Percentiles rank a stretch among this genome's conserved stretches.
Evolutionary conservation across 2,888 invertebrate genomes (phyloP).

Genomic region (Drosophila subquinaria): DNA sequence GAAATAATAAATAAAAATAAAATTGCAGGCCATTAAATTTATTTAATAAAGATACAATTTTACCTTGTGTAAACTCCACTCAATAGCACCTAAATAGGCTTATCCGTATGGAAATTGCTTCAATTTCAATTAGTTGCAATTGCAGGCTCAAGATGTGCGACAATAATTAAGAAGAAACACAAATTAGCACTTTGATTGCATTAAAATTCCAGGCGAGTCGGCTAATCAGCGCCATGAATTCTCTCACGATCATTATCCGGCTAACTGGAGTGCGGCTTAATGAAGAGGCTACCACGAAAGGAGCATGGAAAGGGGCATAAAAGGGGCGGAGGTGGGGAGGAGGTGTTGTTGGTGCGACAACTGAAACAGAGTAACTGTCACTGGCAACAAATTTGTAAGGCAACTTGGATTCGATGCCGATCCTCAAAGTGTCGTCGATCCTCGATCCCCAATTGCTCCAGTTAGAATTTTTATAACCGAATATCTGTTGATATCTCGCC

Average conservation of each 20-base stretch:
- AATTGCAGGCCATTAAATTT: too few species aligned
- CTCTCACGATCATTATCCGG: conserved; percentile 77
- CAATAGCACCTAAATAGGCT: neutral
- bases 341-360: conserved; percentile 27
- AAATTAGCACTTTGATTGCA: conserved; percentile 67
- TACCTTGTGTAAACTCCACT: neutral
- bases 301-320: neutral
- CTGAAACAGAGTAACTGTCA: conserved; percentile 69
- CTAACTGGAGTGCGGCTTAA: conserved; percentile 53
- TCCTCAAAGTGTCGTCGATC: conserved; percentile 5
- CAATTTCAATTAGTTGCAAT: neutral
- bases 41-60: too few species aligned
- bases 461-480: conserved; percentile 74
- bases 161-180: conserved; percentile 70
- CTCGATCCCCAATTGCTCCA: conserved; percentile 62
- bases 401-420: conserved; percentile 29
- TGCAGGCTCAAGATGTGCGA: conserved; percentile 12
- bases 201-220: conserved; percentile 58
- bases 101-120: neutral
- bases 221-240: conserved; percentile 57
- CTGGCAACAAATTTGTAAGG: conserved; percentile 68
- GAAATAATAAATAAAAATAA: too few species aligned
- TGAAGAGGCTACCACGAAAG: conserved; percentile 40
- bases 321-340: neutral
- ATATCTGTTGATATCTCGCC: conserved; percentile 53